Evolutionary conservation across 2,888 invertebrate genomes (phyloP).

Genomic region (Disparrhopalites patrizii): DNA sequence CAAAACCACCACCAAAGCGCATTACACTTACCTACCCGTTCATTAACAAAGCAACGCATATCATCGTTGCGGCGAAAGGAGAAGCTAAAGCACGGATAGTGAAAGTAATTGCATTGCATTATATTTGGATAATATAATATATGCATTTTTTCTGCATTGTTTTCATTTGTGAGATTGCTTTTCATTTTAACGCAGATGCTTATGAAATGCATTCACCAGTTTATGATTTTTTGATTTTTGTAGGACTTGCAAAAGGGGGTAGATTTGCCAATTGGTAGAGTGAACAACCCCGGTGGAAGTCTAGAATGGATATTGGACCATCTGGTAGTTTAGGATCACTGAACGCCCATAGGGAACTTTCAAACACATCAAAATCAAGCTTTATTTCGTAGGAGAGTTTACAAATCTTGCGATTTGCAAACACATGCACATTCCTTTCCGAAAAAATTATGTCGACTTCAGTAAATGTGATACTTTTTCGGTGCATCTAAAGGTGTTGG

Average conservation of each 20-base stretch:
- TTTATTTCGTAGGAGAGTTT: no score
- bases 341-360: no score
- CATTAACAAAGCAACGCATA: slow-evolving; percentile 70
- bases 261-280: slow-evolving; percentile 47
- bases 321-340: slow-evolving; percentile 9
- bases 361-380: no score
- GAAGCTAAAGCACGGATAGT: slow-evolving; percentile 61
- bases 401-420: no score
- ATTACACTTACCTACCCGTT: slow-evolving; percentile 89
- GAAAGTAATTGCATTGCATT: slow-evolving; percentile 60
- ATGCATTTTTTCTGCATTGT: not conserved
- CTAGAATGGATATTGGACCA: slow-evolving; percentile 44
- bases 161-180: no score
- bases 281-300: slow-evolving; percentile 45
- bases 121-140: not conserved
- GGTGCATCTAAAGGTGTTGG: no score
- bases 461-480: no score
- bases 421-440: no score
- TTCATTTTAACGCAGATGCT: no score
- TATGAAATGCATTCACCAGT: no score
- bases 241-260: slow-evolving; percentile 41
- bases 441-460: no score
- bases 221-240: slow-evolving; percentile 14
- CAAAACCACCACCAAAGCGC: slow-evolving; percentile 78
- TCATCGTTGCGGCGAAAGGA: slow-evolving; percentile 45